A percentile compares a stretch with the other conserved stretches of the same genome.
Conservation (phyloP, 2,113 vertebrate genomes). For the Xerus inauris region DNA sequence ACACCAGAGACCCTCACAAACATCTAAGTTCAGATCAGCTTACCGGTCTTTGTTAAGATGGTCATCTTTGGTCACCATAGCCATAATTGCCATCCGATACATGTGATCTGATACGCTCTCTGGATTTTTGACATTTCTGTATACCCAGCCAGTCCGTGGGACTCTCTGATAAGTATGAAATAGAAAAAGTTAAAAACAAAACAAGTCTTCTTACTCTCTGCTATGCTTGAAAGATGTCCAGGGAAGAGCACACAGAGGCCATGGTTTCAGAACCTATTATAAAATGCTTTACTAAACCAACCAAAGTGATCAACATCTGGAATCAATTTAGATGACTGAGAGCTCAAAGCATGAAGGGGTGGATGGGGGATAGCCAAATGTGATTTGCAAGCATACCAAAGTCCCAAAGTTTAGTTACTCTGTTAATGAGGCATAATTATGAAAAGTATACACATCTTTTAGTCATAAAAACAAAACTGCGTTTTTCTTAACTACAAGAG, state of each 20-base stretch:
- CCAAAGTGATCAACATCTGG: neutral
- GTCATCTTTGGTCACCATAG: slow-evolving; percentile 92
- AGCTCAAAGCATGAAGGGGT: neutral
- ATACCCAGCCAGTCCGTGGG: slow-evolving; percentile 97
- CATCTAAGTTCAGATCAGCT: neutral
- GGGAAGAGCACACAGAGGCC: neutral
- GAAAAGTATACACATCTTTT: neutral
- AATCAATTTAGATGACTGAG: neutral
- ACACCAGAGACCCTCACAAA: neutral
- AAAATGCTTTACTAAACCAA: neutral
- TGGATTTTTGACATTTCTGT: slow-evolving; percentile 91
- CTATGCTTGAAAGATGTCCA: neutral
- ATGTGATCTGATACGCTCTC: slow-evolving; percentile 99
- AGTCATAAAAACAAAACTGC: neutral
- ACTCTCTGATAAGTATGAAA: slow-evolving; percentile 86
- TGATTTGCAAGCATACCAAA: neutral
- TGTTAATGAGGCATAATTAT: neutral
- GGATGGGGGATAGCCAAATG: too few species aligned
- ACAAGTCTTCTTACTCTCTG: neutral
- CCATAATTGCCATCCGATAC: slow-evolving; percentile 99
- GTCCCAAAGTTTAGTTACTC: neutral
- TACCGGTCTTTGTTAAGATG: slow-evolving; percentile 94
- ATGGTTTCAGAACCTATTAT: neutral
- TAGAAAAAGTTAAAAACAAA: neutral
- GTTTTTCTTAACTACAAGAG: neutral